These are phyloP conservation scores for Patella depressa DNA, from an alignment of 2,888 invertebrate species.

Conservation along the genomic window DNA sequence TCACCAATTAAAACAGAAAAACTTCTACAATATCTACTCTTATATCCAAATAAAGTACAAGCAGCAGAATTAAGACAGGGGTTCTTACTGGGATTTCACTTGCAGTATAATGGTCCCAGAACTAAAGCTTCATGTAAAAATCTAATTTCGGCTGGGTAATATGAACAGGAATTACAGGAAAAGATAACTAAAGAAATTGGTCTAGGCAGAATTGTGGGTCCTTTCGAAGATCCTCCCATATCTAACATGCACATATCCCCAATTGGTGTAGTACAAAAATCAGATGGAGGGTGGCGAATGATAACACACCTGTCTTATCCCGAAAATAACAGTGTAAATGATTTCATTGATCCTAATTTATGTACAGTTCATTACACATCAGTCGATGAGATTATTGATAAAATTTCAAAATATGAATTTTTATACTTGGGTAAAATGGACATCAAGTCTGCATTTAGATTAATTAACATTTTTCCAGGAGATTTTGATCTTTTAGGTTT, in stretches of 20 bases:
- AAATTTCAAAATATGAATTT: neutral
- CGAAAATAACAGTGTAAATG: neutral
- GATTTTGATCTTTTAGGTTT: constrained; percentile 27
- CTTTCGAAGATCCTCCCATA: constrained; percentile 18
- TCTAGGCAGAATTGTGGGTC: constrained; percentile 21
- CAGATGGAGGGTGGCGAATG: constrained; percentile 21
- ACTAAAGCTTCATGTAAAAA: neutral
- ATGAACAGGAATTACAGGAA: neutral
- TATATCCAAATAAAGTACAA: constrained; percentile 4
- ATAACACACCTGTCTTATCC: constrained; percentile 12
- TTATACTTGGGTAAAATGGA: constrained; percentile 16
- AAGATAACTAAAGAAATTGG: constrained; percentile 12
- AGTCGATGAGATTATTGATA: neutral
- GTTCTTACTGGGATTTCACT: constrained; percentile 16
- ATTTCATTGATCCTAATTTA: neutral
- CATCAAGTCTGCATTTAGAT: constrained; percentile 24
- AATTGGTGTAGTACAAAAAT: constrained; percentile 18
- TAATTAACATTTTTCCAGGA: constrained; percentile 13
- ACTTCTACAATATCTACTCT: neutral
- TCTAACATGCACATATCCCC: constrained; percentile 6
- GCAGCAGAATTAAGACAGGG: constrained; percentile 15
- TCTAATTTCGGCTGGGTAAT: neutral
- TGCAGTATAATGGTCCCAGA: constrained; percentile 18
- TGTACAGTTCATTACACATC: neutral
- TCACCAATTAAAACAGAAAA: constrained; percentile 15